Percentiles rank a stretch among this genome's conserved stretches.
Conservation (phyloP, 2,888 invertebrate species). For the Drosophila paramelanica region DNA sequence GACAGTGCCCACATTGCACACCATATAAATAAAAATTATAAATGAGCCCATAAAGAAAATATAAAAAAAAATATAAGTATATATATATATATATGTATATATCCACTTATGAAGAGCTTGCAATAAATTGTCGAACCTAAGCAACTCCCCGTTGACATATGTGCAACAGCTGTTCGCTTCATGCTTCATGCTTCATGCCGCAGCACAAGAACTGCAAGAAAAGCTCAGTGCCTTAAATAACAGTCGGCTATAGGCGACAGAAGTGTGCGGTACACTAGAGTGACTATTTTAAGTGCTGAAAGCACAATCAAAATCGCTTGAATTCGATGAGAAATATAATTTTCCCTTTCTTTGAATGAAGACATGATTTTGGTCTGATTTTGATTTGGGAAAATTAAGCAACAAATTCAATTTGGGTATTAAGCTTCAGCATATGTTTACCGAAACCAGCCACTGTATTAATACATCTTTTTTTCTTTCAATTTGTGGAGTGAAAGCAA, state of each 20-base stretch:
- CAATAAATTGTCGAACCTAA: constrained; percentile 61
- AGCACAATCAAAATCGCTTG: too few species aligned
- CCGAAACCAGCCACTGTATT: not conserved
- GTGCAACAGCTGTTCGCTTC: constrained; percentile 63
- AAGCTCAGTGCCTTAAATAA: constrained; percentile 28
- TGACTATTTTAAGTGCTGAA: not conserved
- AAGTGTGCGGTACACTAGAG: constrained; percentile 2
- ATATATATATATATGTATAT: not conserved
- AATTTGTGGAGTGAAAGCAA: not conserved
- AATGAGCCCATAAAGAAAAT: constrained; percentile 37
- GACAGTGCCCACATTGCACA: constrained; percentile 26
- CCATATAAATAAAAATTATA: constrained; percentile 30
- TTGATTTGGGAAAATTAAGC: too few species aligned
- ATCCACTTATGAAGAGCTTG: constrained; percentile 32
- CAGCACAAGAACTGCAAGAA: constrained; percentile 12
- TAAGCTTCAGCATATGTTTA: too few species aligned
- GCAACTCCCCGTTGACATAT: constrained; percentile 55
- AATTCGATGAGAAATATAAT: too few species aligned
- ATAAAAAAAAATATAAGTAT: not conserved
- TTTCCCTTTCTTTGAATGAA: too few species aligned
- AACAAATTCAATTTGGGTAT: too few species aligned
- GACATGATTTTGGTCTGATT: too few species aligned
- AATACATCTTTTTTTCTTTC: not conserved
- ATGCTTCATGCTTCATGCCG: constrained; percentile 11
- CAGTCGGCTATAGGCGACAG: constrained; percentile 13